Evolutionary conservation across 2,888 invertebrate species (phyloP), one percentile per base, ranked within the genome.

Genomic region (Drosophila neoperkinsi): DNA sequence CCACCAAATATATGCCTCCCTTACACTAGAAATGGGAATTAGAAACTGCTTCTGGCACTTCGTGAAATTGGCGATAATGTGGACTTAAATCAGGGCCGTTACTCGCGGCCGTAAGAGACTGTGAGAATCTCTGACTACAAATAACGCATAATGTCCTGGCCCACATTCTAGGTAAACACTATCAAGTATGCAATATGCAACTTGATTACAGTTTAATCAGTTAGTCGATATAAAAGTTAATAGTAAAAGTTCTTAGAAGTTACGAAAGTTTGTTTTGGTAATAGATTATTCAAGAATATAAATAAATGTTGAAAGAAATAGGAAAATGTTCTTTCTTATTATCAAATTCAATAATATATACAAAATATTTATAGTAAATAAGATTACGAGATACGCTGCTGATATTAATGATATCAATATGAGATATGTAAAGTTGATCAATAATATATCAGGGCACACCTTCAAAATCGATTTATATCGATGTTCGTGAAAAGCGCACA

Each of bases 31-130:
- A 74, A 72, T 71, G 31, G 49, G 60, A 74, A 77, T 69, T 88
- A 69, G 33, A 53, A 49, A 57, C 49, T 60, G 63, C 72, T 52
- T 33, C 49, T 58, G 69, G 74, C 73, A 41, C 41, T 61, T 75
- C 71, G 38, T 82, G 68, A 82, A 88, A 90, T 90, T 88, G 79
- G 75, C 82, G 84, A 82, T 76, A 84, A 90, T 90, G 90, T 79
- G 80, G 58, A 70, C 77, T 82, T 90, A 88, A 88, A 77, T 85
- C 80, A 81, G 50, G 52, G 49, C 36, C 61, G 55, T 41, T 43
- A 49, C n/a, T n/a, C n/a, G n/a, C n/a, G 52, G 49, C 36, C 61
- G 55, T 41, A 38, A 49, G 33, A 38, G 52, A 50, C 59, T 55
- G 46, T 43, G 49, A 30, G 50, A 66, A 53, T 65, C 71, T 51